Evolutionary conservation across 2,888 invertebrate genomes (phyloP).

Genomic region (Synanthedon andrenaeformis): DNA sequence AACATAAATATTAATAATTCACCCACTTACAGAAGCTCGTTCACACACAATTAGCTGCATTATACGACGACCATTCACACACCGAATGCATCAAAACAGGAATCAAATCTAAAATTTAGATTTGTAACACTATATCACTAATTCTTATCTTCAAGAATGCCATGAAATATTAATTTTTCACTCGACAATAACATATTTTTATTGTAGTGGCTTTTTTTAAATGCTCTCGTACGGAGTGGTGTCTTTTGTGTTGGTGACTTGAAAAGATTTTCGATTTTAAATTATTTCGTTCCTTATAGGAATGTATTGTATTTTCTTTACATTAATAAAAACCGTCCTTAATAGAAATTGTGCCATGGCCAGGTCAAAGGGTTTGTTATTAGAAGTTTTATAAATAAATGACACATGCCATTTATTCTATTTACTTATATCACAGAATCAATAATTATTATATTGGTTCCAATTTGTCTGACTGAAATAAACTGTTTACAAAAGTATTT

Average conservation of each 20-base stretch:
- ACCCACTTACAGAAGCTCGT: constrained; percentile 23
- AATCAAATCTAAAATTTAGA: constrained; percentile 58
- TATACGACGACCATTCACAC: constrained; percentile 42
- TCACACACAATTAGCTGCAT: constrained; percentile 69
- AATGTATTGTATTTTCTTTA: constrained; percentile 11
- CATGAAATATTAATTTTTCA: constrained; percentile 56
- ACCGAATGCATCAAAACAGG: constrained; percentile 31
- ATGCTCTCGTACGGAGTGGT: constrained; percentile 16
- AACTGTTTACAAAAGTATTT: too few relatives aligned
- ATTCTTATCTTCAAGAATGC: constrained; percentile 42
- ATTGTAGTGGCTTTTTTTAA: constrained; percentile 53
- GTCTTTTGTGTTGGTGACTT: constrained; percentile 14
- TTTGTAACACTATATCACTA: constrained; percentile 55
- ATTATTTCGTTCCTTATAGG: constrained; percentile 11
- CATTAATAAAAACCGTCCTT: constrained; percentile 27
- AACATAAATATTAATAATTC: constrained; percentile 56
- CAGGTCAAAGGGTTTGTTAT: constrained; percentile 28
- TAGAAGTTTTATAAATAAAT: too few relatives aligned
- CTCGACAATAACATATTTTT: constrained; percentile 50
- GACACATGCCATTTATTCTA: too few relatives aligned
- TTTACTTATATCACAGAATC: too few relatives aligned
- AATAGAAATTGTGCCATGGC: constrained; percentile 21
- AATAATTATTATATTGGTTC: too few relatives aligned
- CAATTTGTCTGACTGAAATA: too few relatives aligned
- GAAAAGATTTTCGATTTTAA: constrained; percentile 12